Conservation (phyloP, 2,888 invertebrate genomes). For the Drosophila colorata region DNA sequence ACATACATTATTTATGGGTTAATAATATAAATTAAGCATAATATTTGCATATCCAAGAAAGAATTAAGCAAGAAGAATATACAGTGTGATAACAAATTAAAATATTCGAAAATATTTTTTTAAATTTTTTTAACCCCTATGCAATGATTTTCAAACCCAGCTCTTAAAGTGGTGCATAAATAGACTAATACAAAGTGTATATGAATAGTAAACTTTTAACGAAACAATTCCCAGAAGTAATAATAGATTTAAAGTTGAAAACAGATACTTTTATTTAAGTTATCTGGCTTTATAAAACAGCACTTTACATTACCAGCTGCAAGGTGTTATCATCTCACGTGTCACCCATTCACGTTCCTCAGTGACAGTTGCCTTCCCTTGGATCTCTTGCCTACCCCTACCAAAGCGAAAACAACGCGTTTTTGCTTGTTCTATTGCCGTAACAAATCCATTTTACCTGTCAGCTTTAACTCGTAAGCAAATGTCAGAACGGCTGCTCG, state of each 20-base stretch:
- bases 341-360: conserved; percentile 36
- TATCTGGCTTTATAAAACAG: not conserved
- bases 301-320: conserved; percentile 13
- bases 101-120: no score
- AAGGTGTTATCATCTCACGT: conserved; percentile 47
- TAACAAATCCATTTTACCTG: conserved; percentile 77
- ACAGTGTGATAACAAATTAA: no score
- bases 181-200: not conserved
- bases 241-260: not conserved
- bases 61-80: no score
- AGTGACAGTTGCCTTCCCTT: not conserved
- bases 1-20: not conserved
- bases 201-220: not conserved
- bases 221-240: not conserved
- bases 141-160: no score
- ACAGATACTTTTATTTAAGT: not conserved
- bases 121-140: no score
- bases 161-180: no score
- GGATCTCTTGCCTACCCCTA: not conserved
- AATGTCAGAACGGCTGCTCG: conserved; percentile 68
- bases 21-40: not conserved
- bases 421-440: conserved; percentile 63
- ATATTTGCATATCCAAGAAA: not conserved
- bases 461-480: conserved; percentile 78
- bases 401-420: conserved; percentile 8